Evolutionary conservation across 1,140 invertebrate species (phyloP).

Genomic region (Leptinotarsa undecemlineata): DNA sequence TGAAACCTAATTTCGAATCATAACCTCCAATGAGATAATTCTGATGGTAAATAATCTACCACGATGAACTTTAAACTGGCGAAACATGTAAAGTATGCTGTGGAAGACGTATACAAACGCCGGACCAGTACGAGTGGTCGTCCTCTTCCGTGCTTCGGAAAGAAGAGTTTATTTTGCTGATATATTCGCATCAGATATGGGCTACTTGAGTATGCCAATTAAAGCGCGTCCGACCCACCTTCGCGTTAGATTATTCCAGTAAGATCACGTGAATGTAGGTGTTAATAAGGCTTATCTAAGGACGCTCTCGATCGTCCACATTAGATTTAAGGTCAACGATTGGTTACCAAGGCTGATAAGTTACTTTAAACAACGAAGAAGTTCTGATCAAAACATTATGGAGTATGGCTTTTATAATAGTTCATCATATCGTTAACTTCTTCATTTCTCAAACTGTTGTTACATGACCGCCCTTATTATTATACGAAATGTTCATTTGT

Average conservation of each 20-base stretch:
- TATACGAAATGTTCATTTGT: too few relatives aligned
- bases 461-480: too few relatives aligned
- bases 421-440: too few relatives aligned
- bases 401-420: background rate
- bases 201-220: constrained; percentile 34
- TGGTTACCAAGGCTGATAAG: constrained; percentile 5
- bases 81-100: background rate
- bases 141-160: background rate
- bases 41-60: background rate
- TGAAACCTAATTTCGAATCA: background rate
- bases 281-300: constrained; percentile 35
- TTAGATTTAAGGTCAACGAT: constrained; percentile 21
- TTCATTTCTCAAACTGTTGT: too few relatives aligned
- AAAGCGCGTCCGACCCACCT: constrained; percentile 28
- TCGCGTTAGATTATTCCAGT: constrained; percentile 31
- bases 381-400: background rate
- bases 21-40: background rate
- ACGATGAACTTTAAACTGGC: background rate
- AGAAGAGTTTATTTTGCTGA: background rate
- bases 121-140: background rate
- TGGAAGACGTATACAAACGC: background rate
- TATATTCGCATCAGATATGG: constrained; percentile 10
- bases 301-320: constrained; percentile 8
- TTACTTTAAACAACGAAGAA: background rate
- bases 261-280: constrained; percentile 33